Conservation (phyloP, 2,113 vertebrate species). For the Notechis scutatus region DNA sequence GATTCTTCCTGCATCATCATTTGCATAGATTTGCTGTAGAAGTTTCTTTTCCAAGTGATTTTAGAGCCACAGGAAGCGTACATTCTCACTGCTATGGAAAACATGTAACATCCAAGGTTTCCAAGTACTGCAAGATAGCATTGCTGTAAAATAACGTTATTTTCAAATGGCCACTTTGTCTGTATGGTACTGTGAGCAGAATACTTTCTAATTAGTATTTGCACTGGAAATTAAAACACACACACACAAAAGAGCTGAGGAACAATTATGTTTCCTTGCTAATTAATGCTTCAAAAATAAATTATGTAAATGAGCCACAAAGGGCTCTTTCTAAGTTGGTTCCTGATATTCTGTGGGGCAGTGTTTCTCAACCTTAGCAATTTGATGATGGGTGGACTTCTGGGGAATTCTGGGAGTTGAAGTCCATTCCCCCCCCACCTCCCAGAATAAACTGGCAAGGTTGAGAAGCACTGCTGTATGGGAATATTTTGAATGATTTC, state of each 20-base stretch:
- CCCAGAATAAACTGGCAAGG: background rate
- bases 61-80: background rate
- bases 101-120: background rate
- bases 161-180: constrained; percentile 26
- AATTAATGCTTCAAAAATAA: constrained; percentile 75
- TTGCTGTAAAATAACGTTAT: constrained; percentile 40
- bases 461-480: background rate
- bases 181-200: constrained; percentile 57
- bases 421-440: background rate
- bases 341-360: constrained; percentile 43
- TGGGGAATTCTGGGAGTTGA: background rate
- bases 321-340: constrained; percentile 53
- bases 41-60: background rate
- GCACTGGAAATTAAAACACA: constrained; percentile 61
- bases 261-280: constrained; percentile 65
- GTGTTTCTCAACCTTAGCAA: background rate
- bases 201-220: constrained; percentile 64
- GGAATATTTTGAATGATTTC: constrained; percentile 35
- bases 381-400: background rate
- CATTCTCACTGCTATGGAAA: constrained; percentile 5
- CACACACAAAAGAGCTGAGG: constrained; percentile 62
- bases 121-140: constrained; percentile 8
- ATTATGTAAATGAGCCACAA: constrained; percentile 69
- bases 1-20: background rate
- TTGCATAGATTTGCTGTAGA: background rate